These are phyloP conservation scores for Cephonodes hylas DNA, from an alignment of 2,888 invertebrate genomes.

Conservation along the genomic window DNA sequence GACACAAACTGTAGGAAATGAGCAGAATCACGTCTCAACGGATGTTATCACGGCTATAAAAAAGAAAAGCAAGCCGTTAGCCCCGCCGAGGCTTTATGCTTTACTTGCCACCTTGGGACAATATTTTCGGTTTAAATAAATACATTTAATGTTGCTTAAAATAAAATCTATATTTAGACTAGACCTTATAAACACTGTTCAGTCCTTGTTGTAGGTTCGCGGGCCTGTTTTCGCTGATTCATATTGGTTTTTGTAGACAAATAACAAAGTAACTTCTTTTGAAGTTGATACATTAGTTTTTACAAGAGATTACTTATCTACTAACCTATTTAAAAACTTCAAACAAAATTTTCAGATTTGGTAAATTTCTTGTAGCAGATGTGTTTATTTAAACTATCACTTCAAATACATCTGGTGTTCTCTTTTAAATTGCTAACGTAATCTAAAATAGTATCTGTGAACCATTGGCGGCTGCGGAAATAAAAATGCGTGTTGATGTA, in stretches of 20 bases:
- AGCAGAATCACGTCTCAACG: slow-evolving; percentile 16
- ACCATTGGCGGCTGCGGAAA: not conserved
- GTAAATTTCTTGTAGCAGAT: not conserved
- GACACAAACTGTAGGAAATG: slow-evolving; percentile 15
- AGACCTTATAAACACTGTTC: not conserved
- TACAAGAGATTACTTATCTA: too few species aligned
- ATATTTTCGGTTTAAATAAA: slow-evolving; percentile 1
- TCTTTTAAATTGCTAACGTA: not conserved
- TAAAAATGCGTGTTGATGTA: not conserved
- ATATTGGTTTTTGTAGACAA: too few species aligned
- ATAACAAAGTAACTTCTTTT: too few species aligned
- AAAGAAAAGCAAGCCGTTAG: slow-evolving; percentile 14
- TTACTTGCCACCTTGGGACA: not conserved
- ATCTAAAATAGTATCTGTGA: not conserved
- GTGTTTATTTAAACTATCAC: not conserved
- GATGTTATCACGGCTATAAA: slow-evolving; percentile 17
- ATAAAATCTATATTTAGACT: not conserved
- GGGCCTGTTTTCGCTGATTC: too few species aligned
- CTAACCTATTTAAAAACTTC: not conserved
- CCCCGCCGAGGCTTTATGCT: slow-evolving; percentile 5
- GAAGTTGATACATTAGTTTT: too few species aligned
- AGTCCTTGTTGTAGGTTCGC: too few species aligned
- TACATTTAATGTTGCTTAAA: not conserved
- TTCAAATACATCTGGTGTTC: not conserved
- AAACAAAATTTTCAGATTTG: not conserved